A percentile compares a stretch with the other conserved stretches of the same genome.
Conservation (phyloP, 2,888 invertebrate species). For the Cancer borealis region DNA sequence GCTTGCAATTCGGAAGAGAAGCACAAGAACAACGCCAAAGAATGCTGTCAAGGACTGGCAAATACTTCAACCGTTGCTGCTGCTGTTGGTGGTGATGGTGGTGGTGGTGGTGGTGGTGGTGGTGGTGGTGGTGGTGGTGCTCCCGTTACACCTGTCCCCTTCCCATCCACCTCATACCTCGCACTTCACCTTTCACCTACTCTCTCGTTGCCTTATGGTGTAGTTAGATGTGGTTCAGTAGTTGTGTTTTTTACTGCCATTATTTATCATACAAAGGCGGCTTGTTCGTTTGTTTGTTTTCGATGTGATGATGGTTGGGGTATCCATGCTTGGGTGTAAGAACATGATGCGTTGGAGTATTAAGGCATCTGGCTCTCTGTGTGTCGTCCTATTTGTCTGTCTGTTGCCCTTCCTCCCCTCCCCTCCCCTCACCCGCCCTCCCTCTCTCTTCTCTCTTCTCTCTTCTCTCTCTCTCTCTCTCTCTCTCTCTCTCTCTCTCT, state of each 20-base stretch:
- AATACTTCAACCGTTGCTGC: neutral
- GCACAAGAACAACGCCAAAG: neutral
- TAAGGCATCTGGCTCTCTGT: neutral
- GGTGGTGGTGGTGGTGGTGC: no score
- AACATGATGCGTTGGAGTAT: neutral
- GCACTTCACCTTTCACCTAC: slow-evolving; percentile 25
- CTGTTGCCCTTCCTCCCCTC: neutral
- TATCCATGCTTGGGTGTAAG: neutral
- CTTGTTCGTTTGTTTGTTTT: neutral
- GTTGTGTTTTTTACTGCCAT: neutral
- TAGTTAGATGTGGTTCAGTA: neutral
- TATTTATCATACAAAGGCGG: neutral
- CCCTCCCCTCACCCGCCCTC: neutral
- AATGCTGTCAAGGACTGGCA: slow-evolving; percentile 25
- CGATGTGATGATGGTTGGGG: neutral
- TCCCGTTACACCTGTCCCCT: slow-evolving; percentile 27
- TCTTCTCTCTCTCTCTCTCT: slow-evolving; percentile 11
- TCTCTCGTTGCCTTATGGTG: neutral
- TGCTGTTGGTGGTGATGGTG: neutral
- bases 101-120: no score
- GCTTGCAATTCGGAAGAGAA: neutral
- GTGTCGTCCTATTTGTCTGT: neutral
- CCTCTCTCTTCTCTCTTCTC: neutral
- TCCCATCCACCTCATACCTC: slow-evolving; percentile 26
- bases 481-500: neutral